Evolutionary conservation across 2,888 invertebrate species (phyloP).

Genomic region (Matsumyia berberina): DNA sequence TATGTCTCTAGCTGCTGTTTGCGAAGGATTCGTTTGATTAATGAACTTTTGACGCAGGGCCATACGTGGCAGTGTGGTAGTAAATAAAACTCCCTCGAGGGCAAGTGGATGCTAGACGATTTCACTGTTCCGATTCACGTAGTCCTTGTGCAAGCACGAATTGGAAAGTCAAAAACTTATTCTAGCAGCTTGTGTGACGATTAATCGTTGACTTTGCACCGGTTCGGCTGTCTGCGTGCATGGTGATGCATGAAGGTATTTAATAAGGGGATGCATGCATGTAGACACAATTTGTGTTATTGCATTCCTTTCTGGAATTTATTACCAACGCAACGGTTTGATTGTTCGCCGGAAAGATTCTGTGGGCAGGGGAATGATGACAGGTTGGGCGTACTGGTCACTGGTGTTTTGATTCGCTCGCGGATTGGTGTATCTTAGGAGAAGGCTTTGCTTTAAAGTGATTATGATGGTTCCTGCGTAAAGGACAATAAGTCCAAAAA

Average conservation of each 20-base stretch:
- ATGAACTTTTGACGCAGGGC: conserved; percentile 61
- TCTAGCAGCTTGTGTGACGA: conserved; percentile 30
- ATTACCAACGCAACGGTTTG: conserved; percentile 5
- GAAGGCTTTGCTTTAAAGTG: no score
- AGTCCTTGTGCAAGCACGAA: conserved; percentile 57
- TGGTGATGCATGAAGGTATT: conserved; percentile 34
- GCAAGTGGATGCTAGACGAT: conserved; percentile 21
- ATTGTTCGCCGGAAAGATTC: no score
- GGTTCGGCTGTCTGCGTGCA: neutral
- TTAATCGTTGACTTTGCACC: conserved; percentile 56
- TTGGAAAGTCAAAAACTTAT: conserved; percentile 53
- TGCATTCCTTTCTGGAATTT: conserved; percentile 65
- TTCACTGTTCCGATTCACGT: conserved; percentile 31
- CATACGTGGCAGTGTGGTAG: neutral
- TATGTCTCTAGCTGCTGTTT: conserved; percentile 15
- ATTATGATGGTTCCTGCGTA: no score
- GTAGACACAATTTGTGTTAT: conserved; percentile 45
- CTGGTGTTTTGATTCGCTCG: no score
- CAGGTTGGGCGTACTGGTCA: no score
- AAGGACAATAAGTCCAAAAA: no score
- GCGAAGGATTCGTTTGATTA: conserved; percentile 52
- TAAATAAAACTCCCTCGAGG: conserved; percentile 28
- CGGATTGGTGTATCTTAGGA: no score
- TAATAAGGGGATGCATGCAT: conserved; percentile 26
- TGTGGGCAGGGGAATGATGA: no score